Evolutionary conservation across 2,888 invertebrate species (phyloP).

Genomic region (Bombyx huttoni): DNA sequence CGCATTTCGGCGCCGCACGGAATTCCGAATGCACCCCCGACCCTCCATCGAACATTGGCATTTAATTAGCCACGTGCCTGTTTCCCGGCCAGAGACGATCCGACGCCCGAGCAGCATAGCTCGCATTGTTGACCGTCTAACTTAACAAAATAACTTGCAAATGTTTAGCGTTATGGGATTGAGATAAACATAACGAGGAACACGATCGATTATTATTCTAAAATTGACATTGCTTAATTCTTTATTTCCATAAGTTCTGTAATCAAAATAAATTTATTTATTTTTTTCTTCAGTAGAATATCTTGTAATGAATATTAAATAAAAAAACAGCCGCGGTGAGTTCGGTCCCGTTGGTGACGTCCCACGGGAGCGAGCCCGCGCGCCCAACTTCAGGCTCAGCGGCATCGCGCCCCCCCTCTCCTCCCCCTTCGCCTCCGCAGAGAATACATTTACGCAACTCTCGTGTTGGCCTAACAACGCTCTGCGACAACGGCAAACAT

Average conservation of each 20-base stretch:
- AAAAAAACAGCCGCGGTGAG: slow-evolving; percentile 22
- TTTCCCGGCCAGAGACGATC: slow-evolving; percentile 25
- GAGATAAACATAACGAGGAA: not conserved
- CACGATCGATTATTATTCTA: not conserved
- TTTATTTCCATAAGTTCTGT: too few relatives aligned
- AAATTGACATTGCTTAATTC: not conserved
- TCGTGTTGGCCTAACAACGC: slow-evolving; percentile 64
- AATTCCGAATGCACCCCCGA: slow-evolving; percentile 45
- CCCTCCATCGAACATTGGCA: slow-evolving; percentile 38
- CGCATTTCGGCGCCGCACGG: slow-evolving; percentile 30
- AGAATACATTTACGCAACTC: slow-evolving; percentile 72
- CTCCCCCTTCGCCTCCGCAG: slow-evolving; percentile 44
- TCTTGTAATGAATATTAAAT: not conserved
- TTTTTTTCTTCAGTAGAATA: not conserved
- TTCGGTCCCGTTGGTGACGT: slow-evolving; percentile 50
- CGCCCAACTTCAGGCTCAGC: slow-evolving; percentile 70
- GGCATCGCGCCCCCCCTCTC: slow-evolving; percentile 35
- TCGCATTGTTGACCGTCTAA: slow-evolving; percentile 48
- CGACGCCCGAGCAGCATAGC: slow-evolving; percentile 39
- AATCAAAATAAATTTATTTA: too few relatives aligned
- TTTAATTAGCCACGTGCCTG: slow-evolving; percentile 69
- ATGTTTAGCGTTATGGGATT: slow-evolving; percentile 23
- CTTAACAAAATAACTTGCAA: slow-evolving; percentile 46
- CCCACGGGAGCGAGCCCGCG: slow-evolving; percentile 64
- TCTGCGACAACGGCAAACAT: slow-evolving; percentile 55